Percentiles rank a stretch among this genome's conserved stretches.
phyloP scores from a whole-genome alignment of 2,888 invertebrate species.

The Amiota mariae region DNA sequence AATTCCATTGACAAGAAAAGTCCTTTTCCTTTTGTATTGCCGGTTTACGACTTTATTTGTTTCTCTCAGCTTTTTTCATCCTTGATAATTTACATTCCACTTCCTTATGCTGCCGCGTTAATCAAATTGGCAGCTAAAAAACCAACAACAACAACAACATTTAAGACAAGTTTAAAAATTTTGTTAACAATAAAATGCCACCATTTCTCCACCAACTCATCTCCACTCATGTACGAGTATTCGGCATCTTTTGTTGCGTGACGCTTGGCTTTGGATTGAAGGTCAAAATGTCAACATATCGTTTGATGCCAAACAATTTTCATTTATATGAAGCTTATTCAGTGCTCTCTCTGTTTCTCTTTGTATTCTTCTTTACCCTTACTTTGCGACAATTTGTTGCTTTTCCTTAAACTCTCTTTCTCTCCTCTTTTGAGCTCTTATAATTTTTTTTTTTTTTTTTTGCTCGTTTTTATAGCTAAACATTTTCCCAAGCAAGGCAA shows the following conservation, averaged over 20 bases:
- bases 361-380: no score
- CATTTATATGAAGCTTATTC: conserved; percentile 1
- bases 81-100: neutral
- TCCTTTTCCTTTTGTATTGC: no score
- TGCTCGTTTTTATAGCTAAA: no score
- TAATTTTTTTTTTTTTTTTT: no score
- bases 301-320: neutral
- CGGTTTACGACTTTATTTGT: conserved; percentile 7
- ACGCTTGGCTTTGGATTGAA: neutral
- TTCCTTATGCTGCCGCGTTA: neutral
- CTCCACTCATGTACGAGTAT: neutral
- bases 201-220: neutral
- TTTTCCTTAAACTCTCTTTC: no score
- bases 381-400: no score
- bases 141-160: no score
- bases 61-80: neutral
- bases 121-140: no score
- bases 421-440: no score
- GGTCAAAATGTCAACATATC: conserved; percentile 9
- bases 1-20: no score
- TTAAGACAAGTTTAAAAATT: no score
- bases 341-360: neutral
- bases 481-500: no score
- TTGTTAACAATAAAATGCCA: neutral
- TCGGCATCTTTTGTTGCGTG: neutral